These are phyloP conservation scores for Belgica antarctica DNA, from an alignment of 2,888 invertebrate species.

Conservation along the genomic window DNA sequence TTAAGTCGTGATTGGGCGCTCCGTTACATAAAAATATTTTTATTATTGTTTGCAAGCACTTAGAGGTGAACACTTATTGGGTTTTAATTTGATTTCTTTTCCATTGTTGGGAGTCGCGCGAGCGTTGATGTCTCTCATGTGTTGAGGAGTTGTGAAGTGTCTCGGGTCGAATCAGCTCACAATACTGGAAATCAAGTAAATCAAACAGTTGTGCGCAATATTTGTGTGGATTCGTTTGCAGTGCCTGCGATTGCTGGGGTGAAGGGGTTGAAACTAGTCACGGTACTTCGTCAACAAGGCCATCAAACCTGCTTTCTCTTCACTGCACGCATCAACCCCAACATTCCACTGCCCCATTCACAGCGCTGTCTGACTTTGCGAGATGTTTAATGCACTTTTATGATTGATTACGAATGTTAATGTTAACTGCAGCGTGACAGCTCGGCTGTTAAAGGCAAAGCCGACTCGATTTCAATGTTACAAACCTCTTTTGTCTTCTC, in stretches of 20 bases:
- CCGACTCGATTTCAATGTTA: constrained; percentile 37
- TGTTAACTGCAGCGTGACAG: neutral
- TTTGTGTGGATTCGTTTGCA: too few relatives aligned
- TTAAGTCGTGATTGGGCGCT: constrained; percentile 35
- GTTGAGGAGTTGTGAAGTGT: too few relatives aligned
- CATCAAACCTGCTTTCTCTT: too few relatives aligned
- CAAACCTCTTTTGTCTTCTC: constrained; percentile 16
- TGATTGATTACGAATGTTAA: neutral
- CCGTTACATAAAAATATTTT: constrained; percentile 10
- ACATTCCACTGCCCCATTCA: too few relatives aligned
- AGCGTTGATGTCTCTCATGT: too few relatives aligned
- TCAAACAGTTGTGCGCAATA: too few relatives aligned
- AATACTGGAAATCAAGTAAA: too few relatives aligned
- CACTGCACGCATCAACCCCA: too few relatives aligned
- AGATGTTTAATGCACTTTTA: neutral
- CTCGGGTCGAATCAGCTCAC: neutral
- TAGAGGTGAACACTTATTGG: constrained; percentile 7
- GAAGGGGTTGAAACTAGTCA: too few relatives aligned
- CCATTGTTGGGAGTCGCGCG: neutral
- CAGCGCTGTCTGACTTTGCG: too few relatives aligned
- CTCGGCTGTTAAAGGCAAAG: neutral
- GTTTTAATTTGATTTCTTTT: neutral
- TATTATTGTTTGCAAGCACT: constrained; percentile 7
- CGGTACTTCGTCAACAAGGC: too few relatives aligned
- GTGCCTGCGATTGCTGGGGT: too few relatives aligned